These are phyloP conservation scores for Didymodactylos carnosus DNA, from an alignment of 2,888 invertebrate species.

Conservation along the genomic window DNA sequence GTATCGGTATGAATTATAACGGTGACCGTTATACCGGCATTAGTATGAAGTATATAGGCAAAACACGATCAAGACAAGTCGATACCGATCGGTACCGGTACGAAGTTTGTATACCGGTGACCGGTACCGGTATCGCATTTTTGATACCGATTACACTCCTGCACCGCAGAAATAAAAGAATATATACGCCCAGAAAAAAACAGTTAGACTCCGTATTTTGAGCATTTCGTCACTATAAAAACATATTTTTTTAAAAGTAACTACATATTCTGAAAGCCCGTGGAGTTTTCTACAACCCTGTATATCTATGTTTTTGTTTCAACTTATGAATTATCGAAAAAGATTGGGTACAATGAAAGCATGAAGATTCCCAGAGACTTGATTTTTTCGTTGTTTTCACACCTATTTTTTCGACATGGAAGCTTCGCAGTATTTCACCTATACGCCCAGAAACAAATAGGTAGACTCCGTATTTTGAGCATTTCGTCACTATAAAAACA, in stretches of 20 bases:
- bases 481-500: neutral
- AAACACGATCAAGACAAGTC: no score
- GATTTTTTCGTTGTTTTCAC: no score
- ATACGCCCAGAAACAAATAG: neutral
- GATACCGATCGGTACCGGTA: no score
- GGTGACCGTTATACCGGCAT: no score
- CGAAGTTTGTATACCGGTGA: no score
- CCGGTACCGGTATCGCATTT: no score
- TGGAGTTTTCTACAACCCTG: neutral
- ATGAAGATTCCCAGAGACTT: neutral
- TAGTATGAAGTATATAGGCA: no score
- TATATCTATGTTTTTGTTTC: neutral
- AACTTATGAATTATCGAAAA: neutral
- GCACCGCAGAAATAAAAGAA: no score
- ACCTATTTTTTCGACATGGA: no score
- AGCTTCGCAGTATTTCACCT: no score
- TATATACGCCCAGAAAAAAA: neutral
- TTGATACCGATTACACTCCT: no score
- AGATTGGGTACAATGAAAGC: neutral
- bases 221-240: neutral
- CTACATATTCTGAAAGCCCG: neutral
- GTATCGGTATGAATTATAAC: no score
- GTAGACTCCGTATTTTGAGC: neutral
- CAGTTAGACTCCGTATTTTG: neutral
- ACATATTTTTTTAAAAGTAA: neutral